Conservation (phyloP, 2,797 vertebrate species). For the Scolopax bukidnonensis region DNA sequence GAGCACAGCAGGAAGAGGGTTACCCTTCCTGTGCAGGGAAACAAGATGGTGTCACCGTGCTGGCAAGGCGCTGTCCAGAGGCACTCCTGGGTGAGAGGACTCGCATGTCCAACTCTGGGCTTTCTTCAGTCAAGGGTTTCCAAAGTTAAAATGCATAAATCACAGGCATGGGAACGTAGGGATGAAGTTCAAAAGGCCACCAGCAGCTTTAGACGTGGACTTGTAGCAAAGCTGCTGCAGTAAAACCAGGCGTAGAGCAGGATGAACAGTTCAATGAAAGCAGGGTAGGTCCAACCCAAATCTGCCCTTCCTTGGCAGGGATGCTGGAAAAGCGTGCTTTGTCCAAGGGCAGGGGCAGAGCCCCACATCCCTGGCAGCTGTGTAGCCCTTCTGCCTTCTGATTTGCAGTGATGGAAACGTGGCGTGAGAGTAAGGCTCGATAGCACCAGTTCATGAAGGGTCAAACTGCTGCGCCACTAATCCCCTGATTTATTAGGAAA, state of each 20-base stretch:
- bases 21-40: background rate
- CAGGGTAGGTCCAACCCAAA: background rate
- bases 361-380: rapidly evolving
- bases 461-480: background rate
- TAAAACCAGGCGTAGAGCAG: background rate
- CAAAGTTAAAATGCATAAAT: background rate
- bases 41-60: rapidly evolving
- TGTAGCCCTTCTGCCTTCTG: background rate
- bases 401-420: background rate
- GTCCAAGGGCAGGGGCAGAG: background rate
- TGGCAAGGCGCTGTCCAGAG: rapidly evolving
- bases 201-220: background rate
- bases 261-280: background rate
- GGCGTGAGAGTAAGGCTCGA: background rate
- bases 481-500: conserved; percentile 10
- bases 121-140: background rate
- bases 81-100: background rate
- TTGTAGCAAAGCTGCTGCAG: background rate
- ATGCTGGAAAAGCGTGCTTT: rapidly evolving
- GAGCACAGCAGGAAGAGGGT: background rate
- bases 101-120: rapidly evolving
- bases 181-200: background rate
- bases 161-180: background rate
- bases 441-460: background rate
- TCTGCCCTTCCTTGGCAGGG: background rate